Evolutionary conservation across 2,113 vertebrate species (phyloP).

Genomic region (Leptocoma aspasia): DNA sequence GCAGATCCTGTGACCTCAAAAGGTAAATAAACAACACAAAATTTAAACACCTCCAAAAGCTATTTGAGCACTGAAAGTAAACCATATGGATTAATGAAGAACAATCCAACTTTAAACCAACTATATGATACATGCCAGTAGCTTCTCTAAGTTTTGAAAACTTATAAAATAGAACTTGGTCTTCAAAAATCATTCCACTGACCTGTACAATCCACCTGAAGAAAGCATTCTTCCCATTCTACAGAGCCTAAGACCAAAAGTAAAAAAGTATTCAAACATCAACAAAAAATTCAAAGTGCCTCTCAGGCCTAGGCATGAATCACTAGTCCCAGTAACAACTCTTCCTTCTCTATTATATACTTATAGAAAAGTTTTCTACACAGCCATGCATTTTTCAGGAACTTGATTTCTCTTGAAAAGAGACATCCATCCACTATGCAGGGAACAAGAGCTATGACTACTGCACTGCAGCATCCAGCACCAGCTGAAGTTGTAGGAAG

Average conservation of each 20-base stretch:
- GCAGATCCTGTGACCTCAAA: not conserved
- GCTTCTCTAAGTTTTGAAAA: not conserved
- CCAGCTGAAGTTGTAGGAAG: rapidly evolving
- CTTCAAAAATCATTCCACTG: not conserved
- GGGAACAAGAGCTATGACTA: not conserved
- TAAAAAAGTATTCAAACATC: not conserved
- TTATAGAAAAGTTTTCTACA: not conserved
- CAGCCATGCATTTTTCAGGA: not conserved
- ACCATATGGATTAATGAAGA: not conserved
- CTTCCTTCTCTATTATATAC: not conserved
- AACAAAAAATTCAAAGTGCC: not conserved
- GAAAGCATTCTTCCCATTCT: not conserved
- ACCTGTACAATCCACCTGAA: not conserved
- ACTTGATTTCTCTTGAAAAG: not conserved
- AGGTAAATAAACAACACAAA: not conserved
- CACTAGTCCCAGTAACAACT: not conserved
- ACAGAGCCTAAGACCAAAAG: not conserved
- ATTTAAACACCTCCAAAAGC: not conserved
- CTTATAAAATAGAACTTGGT: not conserved
- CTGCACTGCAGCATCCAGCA: not conserved
- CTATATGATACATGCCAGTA: not conserved
- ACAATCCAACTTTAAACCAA: not conserved
- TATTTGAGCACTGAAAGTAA: not conserved
- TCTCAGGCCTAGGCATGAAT: not conserved
- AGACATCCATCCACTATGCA: not conserved